Evolutionary conservation across 2,888 invertebrate genomes (phyloP).

Genomic region (Agrotis clavis): DNA sequence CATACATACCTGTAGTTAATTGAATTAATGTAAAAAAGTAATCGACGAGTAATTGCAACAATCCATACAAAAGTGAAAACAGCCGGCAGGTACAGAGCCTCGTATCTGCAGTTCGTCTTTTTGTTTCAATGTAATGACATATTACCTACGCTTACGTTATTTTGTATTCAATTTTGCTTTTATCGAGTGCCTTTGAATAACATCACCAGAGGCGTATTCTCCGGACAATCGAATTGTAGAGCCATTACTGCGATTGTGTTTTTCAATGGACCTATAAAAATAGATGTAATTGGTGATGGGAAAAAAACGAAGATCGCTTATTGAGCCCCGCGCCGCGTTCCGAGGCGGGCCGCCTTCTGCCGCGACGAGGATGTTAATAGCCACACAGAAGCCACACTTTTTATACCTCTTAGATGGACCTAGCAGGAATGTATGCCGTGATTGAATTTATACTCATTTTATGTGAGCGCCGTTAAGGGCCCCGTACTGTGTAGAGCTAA

Average conservation of each 20-base stretch:
- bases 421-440: constrained; percentile 58
- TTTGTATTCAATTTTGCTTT: constrained; percentile 74
- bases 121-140: constrained; percentile 63
- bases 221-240: constrained; percentile 80
- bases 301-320: constrained; percentile 82
- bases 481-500: constrained; percentile 37
- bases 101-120: constrained; percentile 55
- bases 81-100: constrained; percentile 43
- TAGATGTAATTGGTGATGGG: constrained; percentile 84
- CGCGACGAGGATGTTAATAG: constrained; percentile 73
- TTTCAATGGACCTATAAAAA: constrained; percentile 84
- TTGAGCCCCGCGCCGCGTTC: constrained; percentile 71
- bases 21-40: constrained; percentile 11
- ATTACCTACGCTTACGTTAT: constrained; percentile 65
- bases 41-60: constrained; percentile 31
- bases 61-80: constrained; percentile 50
- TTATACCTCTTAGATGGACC: constrained; percentile 59
- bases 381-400: constrained; percentile 75
- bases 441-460: constrained; percentile 56
- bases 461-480: constrained; percentile 40
- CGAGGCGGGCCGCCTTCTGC: constrained; percentile 55
- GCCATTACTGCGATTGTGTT: constrained; percentile 82
- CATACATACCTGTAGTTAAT: neutral
- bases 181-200: constrained; percentile 75
- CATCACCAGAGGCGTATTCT: constrained; percentile 74